Percentiles rank a stretch among this genome's conserved stretches.
Evolutionary conservation across 2,888 invertebrate genomes (phyloP).

Genomic region (Lymantria monacha): DNA sequence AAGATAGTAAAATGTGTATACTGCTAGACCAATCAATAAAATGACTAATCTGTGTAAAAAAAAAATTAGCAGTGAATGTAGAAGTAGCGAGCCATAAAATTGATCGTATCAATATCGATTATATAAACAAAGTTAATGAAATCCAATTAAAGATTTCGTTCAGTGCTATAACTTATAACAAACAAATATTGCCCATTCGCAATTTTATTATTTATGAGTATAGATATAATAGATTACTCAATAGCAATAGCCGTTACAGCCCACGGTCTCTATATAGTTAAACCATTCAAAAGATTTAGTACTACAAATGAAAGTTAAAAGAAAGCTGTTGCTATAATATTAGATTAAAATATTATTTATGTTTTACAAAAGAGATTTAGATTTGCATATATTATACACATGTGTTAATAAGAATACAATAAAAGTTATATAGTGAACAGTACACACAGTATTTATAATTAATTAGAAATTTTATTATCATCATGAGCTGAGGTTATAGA

Average conservation of each 20-base stretch:
- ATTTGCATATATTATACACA: conserved; percentile 48
- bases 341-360: conserved; percentile 46
- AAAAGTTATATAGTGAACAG: conserved; percentile 10
- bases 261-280: conserved; percentile 33
- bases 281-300: conserved; percentile 42
- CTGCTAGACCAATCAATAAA: not conserved
- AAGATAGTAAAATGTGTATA: too few relatives aligned
- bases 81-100: conserved; percentile 14
- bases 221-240: conserved; percentile 35
- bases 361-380: conserved; percentile 45
- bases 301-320: conserved; percentile 50
- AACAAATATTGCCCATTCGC: conserved; percentile 34
- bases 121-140: conserved; percentile 35
- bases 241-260: conserved; percentile 22
- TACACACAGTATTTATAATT: conserved; percentile 2
- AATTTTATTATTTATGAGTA: conserved; percentile 35
- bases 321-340: conserved; percentile 43
- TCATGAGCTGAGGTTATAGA: too few relatives aligned
- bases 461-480: too few relatives aligned
- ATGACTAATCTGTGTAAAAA: conserved; percentile 11
- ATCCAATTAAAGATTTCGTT: conserved; percentile 39
- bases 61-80: conserved; percentile 22
- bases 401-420: conserved; percentile 21
- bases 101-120: conserved; percentile 30
- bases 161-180: conserved; percentile 23